Evolutionary conservation across 2,113 vertebrate genomes (phyloP), one percentile per base, ranked within the genome.

Genomic region (Axis porcinus): DNA sequence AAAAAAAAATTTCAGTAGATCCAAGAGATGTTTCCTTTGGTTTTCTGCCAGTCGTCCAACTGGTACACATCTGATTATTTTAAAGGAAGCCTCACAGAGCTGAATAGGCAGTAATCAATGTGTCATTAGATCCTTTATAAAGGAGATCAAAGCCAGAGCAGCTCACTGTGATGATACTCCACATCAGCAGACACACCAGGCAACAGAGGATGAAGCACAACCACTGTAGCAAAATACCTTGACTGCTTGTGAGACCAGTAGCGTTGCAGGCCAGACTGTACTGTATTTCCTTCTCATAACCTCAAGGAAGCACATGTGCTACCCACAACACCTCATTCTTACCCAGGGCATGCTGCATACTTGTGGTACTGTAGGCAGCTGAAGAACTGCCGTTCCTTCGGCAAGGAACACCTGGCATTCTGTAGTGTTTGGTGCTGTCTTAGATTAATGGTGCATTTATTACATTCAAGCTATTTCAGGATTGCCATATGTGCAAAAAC

Each of bases 201-300:
- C 40, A 96, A 95, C 27, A 8, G 92, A 98, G 95, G 70, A 96
- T 93, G 91, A 97, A 93, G 89, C 95, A 95, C 97, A 98, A 97
- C 92, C 98, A 96, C 98, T 99, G 98, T 99, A 99, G 98, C 98
- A 99, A 99, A 99, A 99, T 98, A 98, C 98, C 98, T 98, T 98
- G 98, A 98, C 98, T 98, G 98, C 98, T 99, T 98, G 95, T 97
- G 96, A 98, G 97, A 98, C 97, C 94, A 50, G 98, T 97, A 96
- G 96, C 98, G 86, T 84, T 97, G 98, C 98, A 98, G 98, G 97
- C 98, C 96, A 97, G 95, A 98, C 98, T 55, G 98, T 99, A 98
- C 99, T 98, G 98, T 98, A 98, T 97, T 97, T 98, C 97, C 93
- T 98, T 98, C 94, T 90, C 52, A 9, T 95, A 96, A 99, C 98